Evolutionary conservation across 2,113 vertebrate species (phyloP), one percentile per base, ranked within the genome.

Genomic region (Climacteris rufus): DNA sequence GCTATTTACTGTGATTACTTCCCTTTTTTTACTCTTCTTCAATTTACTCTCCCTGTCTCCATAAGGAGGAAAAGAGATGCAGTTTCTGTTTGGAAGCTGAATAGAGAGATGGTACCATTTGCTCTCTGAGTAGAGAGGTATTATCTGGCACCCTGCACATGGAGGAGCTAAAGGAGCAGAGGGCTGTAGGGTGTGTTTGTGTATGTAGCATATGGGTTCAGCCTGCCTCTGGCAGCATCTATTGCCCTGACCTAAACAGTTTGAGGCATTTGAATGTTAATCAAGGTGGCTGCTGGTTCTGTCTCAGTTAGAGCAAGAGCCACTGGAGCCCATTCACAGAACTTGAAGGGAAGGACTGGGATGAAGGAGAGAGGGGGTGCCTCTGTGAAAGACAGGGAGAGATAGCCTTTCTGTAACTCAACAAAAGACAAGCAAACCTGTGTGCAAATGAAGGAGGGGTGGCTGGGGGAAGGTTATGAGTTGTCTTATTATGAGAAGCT

Each of bases 1-100:
- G 63, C 87, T 70, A 64, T 96, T 95, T 97, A 74, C 52, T 95
- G 81, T 94, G 76, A 95, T 97, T 97, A 96, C 92, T 92, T 97
- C 13, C 12, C 20, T 42, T 65, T 81, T 95, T 95, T 95, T 35
- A 47, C 87, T 94, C 61, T 94, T 81, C 83, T 49, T 94, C 79
- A 71, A 47, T 97, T 96, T 89, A 95, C 72, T 97, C 83, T 94
- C 40, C 74, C 45, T 69, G 31, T 75, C 91, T 94, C 87, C 52
- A 23, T 37, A 93, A 59, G 40, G 49, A 64, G 57, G 35, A 78
- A 57, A 68, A 65, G 65, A 96, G 68, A 81, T 56, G 33, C 57
- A 77, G 75, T 90, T 94, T 88, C 69, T 90, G 44, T 90, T 75
- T 59, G 45, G 81, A 91, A 81, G 82, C 68, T 45, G 45, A 69